phyloP scores from a whole-genome alignment of 2,888 invertebrate genomes.

The Harpagoxenus sublaevis region DNA sequence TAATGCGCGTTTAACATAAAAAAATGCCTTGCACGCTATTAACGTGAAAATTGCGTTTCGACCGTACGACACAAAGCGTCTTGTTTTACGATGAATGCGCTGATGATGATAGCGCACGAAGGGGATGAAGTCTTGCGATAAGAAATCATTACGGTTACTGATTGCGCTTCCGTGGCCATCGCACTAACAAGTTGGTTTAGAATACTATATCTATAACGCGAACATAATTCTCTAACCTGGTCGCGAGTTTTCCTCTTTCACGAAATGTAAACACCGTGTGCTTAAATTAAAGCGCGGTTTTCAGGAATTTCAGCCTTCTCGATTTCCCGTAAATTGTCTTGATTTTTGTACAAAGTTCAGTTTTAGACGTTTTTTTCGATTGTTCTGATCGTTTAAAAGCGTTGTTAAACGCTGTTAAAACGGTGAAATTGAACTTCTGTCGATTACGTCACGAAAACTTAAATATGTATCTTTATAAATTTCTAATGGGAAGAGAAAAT shows the following conservation, averaged over 20 bases:
- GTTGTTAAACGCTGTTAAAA: background rate
- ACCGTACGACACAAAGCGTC: constrained; percentile 22
- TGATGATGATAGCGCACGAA: constrained; percentile 30
- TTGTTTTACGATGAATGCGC: background rate
- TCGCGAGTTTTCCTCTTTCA: background rate
- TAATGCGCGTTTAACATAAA: constrained; percentile 20
- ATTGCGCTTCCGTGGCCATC: constrained; percentile 42
- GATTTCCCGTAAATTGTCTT: background rate
- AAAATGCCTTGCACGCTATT: constrained; percentile 27
- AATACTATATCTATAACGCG: background rate
- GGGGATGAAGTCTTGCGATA: constrained; percentile 33
- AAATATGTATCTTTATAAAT: background rate
- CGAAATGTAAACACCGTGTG: background rate
- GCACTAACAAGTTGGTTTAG: background rate
- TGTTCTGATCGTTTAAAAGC: background rate
- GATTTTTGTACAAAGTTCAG: background rate
- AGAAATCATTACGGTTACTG: constrained; percentile 57
- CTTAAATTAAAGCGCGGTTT: background rate
- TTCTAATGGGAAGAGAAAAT: constrained; percentile 25
- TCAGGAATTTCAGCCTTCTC: background rate
- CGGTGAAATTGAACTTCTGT: background rate
- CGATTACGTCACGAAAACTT: background rate
- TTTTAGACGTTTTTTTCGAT: too few species aligned
- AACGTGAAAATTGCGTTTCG: constrained; percentile 27
- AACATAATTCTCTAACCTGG: background rate